phyloP scores from a whole-genome alignment of 2,113 vertebrate genomes.

The Phyllopteryx taeniolatus region DNA sequence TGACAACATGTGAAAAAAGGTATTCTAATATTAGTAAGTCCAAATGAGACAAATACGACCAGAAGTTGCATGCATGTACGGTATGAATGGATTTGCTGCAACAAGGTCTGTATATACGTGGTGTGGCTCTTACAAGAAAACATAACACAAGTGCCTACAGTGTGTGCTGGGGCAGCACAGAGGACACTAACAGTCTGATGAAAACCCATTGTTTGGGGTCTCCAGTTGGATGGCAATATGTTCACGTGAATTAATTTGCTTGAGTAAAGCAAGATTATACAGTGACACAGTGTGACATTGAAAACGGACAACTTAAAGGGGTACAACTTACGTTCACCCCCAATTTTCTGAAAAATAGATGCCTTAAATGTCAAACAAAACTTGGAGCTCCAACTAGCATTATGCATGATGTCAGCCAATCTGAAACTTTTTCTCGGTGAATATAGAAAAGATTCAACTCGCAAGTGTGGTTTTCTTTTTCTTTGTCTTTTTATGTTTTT shows the following conservation, averaged over 20 bases:
- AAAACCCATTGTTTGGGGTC: background rate
- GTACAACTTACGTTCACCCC: too few relatives aligned
- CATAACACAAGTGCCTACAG: conserved; percentile 50
- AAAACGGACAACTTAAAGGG: background rate
- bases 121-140: conserved; percentile 50
- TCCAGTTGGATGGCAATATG: background rate
- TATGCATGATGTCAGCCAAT: too few relatives aligned
- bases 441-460: too few relatives aligned
- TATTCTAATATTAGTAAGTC: background rate
- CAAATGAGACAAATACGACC: background rate
- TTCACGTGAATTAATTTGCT: background rate
- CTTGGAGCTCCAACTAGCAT: too few relatives aligned
- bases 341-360: too few relatives aligned
- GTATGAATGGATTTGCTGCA: background rate
- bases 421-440: too few relatives aligned
- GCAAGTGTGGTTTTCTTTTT: too few relatives aligned
- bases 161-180: conserved; percentile 24
- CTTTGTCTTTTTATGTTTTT: too few relatives aligned
- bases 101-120: background rate
- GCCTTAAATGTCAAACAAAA: too few relatives aligned
- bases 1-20: background rate
- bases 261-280: background rate
- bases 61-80: background rate
- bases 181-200: conserved; percentile 10
- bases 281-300: background rate